phyloP scores from a whole-genome alignment of 1,140 invertebrate species.

The Archivesica marissinica region DNA sequence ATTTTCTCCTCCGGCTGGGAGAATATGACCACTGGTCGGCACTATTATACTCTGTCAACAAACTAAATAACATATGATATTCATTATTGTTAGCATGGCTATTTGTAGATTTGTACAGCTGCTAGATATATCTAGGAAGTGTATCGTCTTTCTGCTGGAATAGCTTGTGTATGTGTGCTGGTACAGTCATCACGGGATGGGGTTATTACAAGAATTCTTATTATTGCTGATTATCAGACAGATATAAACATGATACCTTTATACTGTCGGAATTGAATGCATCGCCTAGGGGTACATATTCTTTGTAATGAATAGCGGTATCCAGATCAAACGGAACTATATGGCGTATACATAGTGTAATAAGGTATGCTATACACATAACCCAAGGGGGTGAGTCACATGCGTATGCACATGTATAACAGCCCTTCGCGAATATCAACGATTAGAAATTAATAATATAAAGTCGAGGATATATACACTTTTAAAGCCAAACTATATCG shows the following conservation, averaged over 20 bases:
- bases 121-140: neutral
- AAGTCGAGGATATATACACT: too few species aligned
- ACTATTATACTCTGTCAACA: too few species aligned
- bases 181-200: neutral
- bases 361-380: too few species aligned
- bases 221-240: neutral
- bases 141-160: neutral
- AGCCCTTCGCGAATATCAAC: too few species aligned
- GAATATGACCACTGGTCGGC: too few species aligned
- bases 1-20: too few species aligned
- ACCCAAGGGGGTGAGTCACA: too few species aligned
- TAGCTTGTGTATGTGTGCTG: neutral
- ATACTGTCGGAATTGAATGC: neutral
- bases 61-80: too few species aligned
- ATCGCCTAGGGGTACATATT: neutral
- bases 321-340: neutral
- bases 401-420: too few species aligned
- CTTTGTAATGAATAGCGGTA: neutral
- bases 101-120: neutral
- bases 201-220: constrained; percentile 9
- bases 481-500: too few species aligned
- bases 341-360: too few species aligned
- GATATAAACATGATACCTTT: neutral
- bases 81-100: neutral
- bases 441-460: too few species aligned